Percentiles rank a stretch among this genome's conserved stretches.
phyloP scores from a whole-genome alignment of 2,113 vertebrate genomes.

The Pao palembangensis region DNA sequence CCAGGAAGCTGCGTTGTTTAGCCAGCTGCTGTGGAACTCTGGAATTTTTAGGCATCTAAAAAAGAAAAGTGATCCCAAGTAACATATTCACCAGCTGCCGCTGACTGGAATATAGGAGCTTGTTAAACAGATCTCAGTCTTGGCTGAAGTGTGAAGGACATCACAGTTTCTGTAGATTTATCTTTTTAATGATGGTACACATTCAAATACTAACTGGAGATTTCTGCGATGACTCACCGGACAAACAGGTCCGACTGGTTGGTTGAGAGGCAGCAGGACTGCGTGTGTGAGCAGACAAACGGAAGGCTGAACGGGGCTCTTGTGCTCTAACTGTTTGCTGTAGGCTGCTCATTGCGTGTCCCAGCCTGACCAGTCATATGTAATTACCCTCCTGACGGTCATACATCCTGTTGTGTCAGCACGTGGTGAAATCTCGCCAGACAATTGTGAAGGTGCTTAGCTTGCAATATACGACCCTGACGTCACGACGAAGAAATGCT shows the following conservation, averaged over 20 bases:
- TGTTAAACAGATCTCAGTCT: too few species aligned
- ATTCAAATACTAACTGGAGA: not conserved
- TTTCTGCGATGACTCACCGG: not conserved
- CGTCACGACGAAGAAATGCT: conserved; percentile 32
- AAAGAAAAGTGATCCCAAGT: too few species aligned
- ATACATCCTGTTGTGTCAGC: conserved; percentile 22
- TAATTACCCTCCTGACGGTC: conserved; percentile 19
- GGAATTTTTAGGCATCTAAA: too few species aligned
- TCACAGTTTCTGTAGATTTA: too few species aligned
- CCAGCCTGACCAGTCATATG: not conserved
- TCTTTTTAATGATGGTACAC: too few species aligned
- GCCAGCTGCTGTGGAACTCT: too few species aligned
- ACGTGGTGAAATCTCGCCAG: conserved; percentile 12
- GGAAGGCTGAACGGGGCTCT: conserved; percentile 16
- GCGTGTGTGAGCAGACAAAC: conserved; percentile 12
- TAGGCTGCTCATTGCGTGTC: conserved; percentile 3
- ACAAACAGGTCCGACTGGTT: conserved; percentile 38
- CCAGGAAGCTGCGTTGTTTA: too few species aligned
- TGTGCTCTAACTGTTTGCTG: not conserved
- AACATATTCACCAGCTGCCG: too few species aligned
- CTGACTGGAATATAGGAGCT: too few species aligned
- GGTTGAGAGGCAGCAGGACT: conserved; percentile 8
- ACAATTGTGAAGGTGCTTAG: conserved; percentile 29
- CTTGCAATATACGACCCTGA: conserved; percentile 28
- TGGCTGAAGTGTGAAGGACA: too few species aligned